These are phyloP conservation scores for Congeria kusceri DNA, from an alignment of 2,888 invertebrate genomes.

Conservation along the genomic window DNA sequence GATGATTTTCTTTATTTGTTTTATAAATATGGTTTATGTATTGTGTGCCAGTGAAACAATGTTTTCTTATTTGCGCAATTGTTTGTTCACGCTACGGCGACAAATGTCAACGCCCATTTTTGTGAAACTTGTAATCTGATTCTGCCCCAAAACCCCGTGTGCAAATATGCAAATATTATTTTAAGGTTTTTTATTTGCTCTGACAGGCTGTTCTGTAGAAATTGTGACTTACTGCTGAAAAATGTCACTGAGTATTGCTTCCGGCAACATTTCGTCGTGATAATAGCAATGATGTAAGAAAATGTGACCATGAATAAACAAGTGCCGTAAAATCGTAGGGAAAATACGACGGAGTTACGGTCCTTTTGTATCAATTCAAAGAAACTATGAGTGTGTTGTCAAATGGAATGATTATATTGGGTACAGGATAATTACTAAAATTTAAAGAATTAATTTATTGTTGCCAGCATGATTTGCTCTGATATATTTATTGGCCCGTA, in stretches of 20 bases:
- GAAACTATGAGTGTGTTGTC: too few relatives aligned
- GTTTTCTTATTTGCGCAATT: constrained; percentile 48
- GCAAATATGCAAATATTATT: constrained; percentile 58
- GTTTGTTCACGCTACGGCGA: constrained; percentile 17
- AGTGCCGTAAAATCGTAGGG: too few relatives aligned
- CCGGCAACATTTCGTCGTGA: constrained; percentile 19
- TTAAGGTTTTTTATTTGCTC: constrained; percentile 24
- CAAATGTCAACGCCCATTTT: constrained; percentile 5
- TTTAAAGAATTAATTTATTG: too few relatives aligned
- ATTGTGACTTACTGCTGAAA: constrained; percentile 33
- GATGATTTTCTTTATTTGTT: constrained; percentile 23
- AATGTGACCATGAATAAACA: too few relatives aligned
- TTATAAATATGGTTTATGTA: constrained; percentile 25
- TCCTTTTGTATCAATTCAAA: too few relatives aligned
- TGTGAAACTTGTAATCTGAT: constrained; percentile 4
- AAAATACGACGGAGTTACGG: too few relatives aligned
- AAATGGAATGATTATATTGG: too few relatives aligned
- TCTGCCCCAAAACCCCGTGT: constrained; percentile 17
- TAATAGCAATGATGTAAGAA: background rate
- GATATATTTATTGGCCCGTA: too few relatives aligned
- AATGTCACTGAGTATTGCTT: constrained; percentile 40
- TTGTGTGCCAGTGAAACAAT: constrained; percentile 4
- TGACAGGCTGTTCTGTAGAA: constrained; percentile 33
- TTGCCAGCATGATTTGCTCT: too few relatives aligned
- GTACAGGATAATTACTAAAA: too few relatives aligned